These are phyloP conservation scores for Scytalopus superciliaris DNA, from an alignment of 2,113 vertebrate species.

Conservation along the genomic window DNA sequence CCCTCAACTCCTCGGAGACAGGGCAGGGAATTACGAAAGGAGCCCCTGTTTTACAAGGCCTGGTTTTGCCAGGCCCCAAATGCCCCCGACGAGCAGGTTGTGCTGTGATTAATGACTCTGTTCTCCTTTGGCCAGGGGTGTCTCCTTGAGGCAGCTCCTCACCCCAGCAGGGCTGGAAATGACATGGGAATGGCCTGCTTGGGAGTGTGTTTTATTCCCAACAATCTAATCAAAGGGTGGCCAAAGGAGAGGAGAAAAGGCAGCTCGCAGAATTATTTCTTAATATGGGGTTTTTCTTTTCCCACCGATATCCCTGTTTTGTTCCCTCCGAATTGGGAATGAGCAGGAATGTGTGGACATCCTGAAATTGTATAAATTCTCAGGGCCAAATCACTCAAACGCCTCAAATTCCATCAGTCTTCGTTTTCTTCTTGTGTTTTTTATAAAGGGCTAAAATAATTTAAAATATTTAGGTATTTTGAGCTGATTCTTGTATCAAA, in stretches of 20 bases:
- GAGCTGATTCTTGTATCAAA: neutral
- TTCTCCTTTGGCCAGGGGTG: too few relatives aligned
- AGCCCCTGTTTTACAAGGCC: conserved; percentile 35
- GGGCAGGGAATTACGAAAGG: conserved; percentile 42
- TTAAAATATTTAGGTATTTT: neutral
- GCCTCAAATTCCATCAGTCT: neutral
- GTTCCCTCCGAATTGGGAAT: neutral
- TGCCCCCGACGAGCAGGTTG: conserved; percentile 52
- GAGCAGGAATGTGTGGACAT: neutral
- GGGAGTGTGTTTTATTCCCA: neutral
- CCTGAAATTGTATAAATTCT: neutral
- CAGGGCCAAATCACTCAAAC: neutral
- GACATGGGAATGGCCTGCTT: neutral
- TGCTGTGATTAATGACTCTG: conserved; percentile 21
- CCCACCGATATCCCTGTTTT: neutral
- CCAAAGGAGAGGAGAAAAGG: neutral
- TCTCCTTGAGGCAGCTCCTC: conserved; percentile 10
- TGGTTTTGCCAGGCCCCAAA: neutral
- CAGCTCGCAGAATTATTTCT: neutral
- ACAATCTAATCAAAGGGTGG: neutral
- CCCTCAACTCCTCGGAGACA: conserved; percentile 42
- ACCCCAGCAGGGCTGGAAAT: conserved; percentile 31
- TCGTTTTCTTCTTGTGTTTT: neutral
- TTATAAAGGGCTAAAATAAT: neutral
- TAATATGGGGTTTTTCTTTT: neutral